phyloP scores from a whole-genome alignment of 2,797 vertebrate species.

The Yasuhikotakia modesta region DNA sequence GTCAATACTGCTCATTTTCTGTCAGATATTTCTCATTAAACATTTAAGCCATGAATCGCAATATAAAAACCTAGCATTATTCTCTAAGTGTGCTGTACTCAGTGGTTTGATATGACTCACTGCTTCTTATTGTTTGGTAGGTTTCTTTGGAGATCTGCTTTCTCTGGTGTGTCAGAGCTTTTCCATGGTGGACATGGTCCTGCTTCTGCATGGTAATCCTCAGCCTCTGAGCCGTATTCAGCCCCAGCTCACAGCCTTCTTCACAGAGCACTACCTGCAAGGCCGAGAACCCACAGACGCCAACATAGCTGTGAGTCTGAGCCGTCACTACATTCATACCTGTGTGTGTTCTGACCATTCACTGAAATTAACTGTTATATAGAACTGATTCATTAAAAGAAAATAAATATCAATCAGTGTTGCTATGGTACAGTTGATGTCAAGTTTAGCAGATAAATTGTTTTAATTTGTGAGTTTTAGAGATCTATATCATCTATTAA shows the following conservation, averaged over 20 bases:
- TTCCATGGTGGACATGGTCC: slow-evolving; percentile 92
- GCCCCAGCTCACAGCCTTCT: slow-evolving; percentile 86
- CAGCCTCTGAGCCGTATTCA: slow-evolving; percentile 89
- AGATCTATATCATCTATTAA: no score
- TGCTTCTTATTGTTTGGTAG: slow-evolving; percentile 61
- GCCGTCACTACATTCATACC: background rate
- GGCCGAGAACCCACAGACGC: slow-evolving; percentile 84
- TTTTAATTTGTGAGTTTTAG: no score
- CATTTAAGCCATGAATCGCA: background rate
- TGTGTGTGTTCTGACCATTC: background rate
- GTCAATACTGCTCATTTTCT: background rate
- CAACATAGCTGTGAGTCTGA: slow-evolving; percentile 83
- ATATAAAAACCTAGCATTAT: background rate
- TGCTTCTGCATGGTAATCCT: slow-evolving; percentile 90
- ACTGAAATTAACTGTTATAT: no score
- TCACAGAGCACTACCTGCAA: slow-evolving; percentile 87
- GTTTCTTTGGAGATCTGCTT: slow-evolving; percentile 90
- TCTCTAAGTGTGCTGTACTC: background rate
- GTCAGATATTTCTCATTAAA: no score
- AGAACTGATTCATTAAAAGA: no score
- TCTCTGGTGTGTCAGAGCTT: slow-evolving; percentile 91
- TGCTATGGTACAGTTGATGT: no score
- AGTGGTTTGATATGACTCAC: background rate
- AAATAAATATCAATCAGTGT: no score
- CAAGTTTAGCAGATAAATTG: no score